These are phyloP conservation scores for Xanthorhoe spadicearia DNA, from an alignment of 2,888 invertebrate species.

Conservation along the genomic window DNA sequence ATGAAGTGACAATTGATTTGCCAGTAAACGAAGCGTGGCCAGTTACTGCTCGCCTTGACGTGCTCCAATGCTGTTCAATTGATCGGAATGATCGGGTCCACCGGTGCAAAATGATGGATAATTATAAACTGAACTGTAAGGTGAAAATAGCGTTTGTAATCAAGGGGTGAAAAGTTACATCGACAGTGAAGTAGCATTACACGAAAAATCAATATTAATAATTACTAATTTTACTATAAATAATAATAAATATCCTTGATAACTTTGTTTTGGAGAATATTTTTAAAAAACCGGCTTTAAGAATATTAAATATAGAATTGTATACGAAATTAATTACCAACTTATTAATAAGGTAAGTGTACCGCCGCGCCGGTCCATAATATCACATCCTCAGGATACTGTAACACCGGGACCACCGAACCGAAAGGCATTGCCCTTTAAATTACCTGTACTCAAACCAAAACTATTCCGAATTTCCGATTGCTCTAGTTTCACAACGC, in stretches of 20 bases:
- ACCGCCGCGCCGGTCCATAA: constrained; percentile 19
- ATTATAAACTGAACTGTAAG: constrained; percentile 24
- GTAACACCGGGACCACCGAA: constrained; percentile 33
- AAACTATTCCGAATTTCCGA: constrained; percentile 19
- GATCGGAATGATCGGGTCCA: constrained; percentile 27
- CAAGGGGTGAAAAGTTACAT: constrained; percentile 1
- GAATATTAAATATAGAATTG: too few relatives aligned
- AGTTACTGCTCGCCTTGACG: constrained; percentile 30
- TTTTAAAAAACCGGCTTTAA: too few relatives aligned
- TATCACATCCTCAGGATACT: constrained; percentile 35
- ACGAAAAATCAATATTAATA: background rate
- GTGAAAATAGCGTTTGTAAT: constrained; percentile 20
- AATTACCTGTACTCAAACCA: constrained; percentile 29
- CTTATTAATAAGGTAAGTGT: constrained; percentile 17
- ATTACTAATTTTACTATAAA: too few relatives aligned
- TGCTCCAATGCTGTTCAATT: constrained; percentile 31
- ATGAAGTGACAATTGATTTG: background rate
- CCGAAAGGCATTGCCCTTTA: constrained; percentile 20
- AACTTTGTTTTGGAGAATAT: too few relatives aligned
- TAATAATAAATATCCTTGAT: too few relatives aligned
- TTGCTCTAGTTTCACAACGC: constrained; percentile 21
- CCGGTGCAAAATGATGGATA: constrained; percentile 30
- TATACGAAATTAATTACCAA: background rate
- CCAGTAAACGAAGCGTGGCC: constrained; percentile 25
- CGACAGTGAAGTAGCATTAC: background rate